A percentile compares a stretch with the other conserved stretches of the same genome.
These are phyloP conservation scores for Oreortyx pictus DNA, from an alignment of 2,797 vertebrate genomes.

Conservation along the genomic window DNA sequence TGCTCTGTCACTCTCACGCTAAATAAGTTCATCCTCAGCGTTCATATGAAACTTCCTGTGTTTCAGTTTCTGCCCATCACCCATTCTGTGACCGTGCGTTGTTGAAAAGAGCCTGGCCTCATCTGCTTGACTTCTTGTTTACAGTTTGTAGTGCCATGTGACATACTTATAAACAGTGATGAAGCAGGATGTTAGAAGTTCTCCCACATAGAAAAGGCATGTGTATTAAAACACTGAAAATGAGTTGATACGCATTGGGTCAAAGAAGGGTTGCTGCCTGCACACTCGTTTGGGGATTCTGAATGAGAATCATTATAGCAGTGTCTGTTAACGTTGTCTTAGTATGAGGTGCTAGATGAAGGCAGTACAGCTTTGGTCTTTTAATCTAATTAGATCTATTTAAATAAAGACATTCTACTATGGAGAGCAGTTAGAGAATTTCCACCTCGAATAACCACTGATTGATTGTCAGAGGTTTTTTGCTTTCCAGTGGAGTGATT, in stretches of 20 bases:
- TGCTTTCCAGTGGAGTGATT: not conserved
- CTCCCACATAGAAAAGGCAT: too few relatives aligned
- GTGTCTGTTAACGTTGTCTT: not conserved
- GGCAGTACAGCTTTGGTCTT: not conserved
- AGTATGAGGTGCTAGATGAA: not conserved
- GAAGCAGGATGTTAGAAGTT: too few relatives aligned
- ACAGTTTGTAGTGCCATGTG: too few relatives aligned
- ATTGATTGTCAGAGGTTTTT: not conserved
- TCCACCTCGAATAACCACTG: not conserved
- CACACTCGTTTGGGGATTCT: not conserved
- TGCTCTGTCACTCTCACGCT: too few relatives aligned
- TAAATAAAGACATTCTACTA: not conserved
- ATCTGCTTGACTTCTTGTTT: too few relatives aligned
- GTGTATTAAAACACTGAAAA: not conserved
- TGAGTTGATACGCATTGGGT: not conserved
- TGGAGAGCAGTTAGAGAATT: not conserved
- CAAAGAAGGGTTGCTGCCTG: not conserved
- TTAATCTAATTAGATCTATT: constrained; percentile 1
- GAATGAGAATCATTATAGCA: not conserved
- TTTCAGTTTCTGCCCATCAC: too few relatives aligned
- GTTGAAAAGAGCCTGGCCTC: too few relatives aligned
- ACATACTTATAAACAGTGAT: too few relatives aligned
- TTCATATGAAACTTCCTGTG: too few relatives aligned
- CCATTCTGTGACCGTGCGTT: too few relatives aligned
- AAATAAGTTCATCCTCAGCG: too few relatives aligned